These are phyloP conservation scores for Stichodactyla mertensii DNA, from an alignment of 64 coral and sea anemone genomes.

Conservation along the genomic window DNA sequence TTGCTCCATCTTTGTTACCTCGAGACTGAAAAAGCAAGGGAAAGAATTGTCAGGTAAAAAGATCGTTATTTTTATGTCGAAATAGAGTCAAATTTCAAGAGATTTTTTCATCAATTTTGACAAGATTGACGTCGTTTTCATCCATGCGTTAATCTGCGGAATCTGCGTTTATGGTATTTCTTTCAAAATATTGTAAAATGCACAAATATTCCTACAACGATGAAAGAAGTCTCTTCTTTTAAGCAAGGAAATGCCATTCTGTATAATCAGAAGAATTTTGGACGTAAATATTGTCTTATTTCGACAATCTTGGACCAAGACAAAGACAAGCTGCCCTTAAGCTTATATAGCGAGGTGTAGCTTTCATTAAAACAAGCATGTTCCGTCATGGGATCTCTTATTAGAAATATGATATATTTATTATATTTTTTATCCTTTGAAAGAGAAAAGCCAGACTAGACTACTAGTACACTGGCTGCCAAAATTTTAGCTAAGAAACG, in stretches of 20 bases:
- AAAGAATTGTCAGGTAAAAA: neutral
- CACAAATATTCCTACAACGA: neutral
- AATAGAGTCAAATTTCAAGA: neutral
- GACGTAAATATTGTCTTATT: neutral
- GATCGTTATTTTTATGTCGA: neutral
- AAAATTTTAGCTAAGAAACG: no score
- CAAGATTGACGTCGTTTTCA: neutral
- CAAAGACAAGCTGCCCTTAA: no score
- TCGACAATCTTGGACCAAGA: neutral
- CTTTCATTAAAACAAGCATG: no score
- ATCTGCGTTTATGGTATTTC: no score
- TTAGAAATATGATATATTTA: no score
- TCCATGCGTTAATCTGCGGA: neutral
- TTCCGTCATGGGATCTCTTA: no score
- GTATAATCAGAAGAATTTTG: neutral
- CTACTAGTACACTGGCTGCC: no score
- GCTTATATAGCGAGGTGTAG: no score
- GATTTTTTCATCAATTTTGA: neutral
- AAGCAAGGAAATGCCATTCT: neutral
- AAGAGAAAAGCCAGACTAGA: no score
- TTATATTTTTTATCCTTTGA: no score
- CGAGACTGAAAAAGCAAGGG: neutral
- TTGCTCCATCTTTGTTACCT: neutral
- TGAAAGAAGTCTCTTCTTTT: neutral
- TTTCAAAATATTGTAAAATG: neutral